Base-by-base conservation (phyloP, 1,140 invertebrate genomes). In the Parasteatoda tepidariorum region DNA sequence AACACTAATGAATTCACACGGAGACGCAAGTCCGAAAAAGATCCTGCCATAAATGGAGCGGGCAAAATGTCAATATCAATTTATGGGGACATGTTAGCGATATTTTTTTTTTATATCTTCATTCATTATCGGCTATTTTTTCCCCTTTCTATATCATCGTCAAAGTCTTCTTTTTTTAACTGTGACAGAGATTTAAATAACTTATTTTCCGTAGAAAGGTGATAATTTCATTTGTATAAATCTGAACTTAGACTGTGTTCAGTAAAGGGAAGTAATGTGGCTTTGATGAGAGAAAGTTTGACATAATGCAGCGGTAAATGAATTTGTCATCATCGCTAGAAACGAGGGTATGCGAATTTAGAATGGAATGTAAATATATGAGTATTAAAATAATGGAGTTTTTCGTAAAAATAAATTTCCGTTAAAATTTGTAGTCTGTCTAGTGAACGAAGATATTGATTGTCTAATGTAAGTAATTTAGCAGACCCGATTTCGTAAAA, bases 51-150 rank as follows among this genome's bases (percentile, higher is more conserved):
- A 64, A 79, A 79, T 68, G 61, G 30, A 79, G 75, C 48, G 22
- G 15, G 28, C 64, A 31, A 59, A 41, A 48, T 79, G 75, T 79
- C 75, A 79, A 68, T 79, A 48, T 66, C 59, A 54, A 66, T 55
- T 64, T 79, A 67, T 34, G 11, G 22, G 34, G 13, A 26, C 28
- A 48, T 31, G 31, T 30, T 71, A 30, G 38, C 38, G 38, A 48
- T 48, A 48, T 18, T 48, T 48, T n/a, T n/a, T n/a, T n/a, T 48
- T 48, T 48, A 48, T 48, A 48, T 48, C 38, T 9, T 48, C 38
- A 48, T 48, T 48, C 38, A 48, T 48, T 48, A 48, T 48, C 38
- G 38, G 38, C 38, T 9, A 13, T 18, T 48, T 48, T 48, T 48
- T 48, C 18, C 9, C 18, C 18, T 48, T 48, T 48, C 38, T 48